phyloP scores from a whole-genome alignment of 1,140 invertebrate species.

The Dinothrombium tinctorium region DNA sequence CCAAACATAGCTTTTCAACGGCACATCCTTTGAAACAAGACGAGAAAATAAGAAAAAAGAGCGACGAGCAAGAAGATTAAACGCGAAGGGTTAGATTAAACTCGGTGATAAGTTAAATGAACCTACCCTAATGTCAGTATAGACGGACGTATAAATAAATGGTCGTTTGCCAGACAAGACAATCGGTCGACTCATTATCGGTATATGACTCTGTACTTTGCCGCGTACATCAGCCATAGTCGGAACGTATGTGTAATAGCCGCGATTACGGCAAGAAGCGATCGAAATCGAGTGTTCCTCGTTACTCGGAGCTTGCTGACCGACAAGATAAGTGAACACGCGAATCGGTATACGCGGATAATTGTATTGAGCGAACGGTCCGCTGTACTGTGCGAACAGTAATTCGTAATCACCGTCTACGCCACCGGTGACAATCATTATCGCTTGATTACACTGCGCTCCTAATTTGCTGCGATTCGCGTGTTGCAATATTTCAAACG shows the following conservation, averaged over 20 bases:
- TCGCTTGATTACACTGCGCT: constrained; percentile 81
- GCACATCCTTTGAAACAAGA: constrained; percentile 35
- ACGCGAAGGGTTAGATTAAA: background rate
- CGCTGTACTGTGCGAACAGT: too few species aligned
- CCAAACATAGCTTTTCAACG: constrained; percentile 70
- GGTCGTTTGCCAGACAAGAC: constrained; percentile 46
- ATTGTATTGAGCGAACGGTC: constrained; percentile 63
- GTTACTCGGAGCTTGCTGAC: constrained; percentile 72
- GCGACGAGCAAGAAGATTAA: background rate
- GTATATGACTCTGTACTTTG: constrained; percentile 63
- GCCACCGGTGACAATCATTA: constrained; percentile 95
- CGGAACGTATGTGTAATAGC: constrained; percentile 77
- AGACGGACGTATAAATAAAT: constrained; percentile 71
- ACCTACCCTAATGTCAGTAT: constrained; percentile 60
- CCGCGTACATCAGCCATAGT: constrained; percentile 71
- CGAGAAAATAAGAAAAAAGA: background rate
- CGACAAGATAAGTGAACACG: constrained; percentile 93
- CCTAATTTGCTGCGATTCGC: constrained; percentile 29
- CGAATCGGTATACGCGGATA: constrained; percentile 37
- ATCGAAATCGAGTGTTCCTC: constrained; percentile 35
- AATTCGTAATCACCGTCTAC: constrained; percentile 77
- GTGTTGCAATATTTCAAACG: constrained; percentile 55
- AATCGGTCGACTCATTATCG: constrained; percentile 62
- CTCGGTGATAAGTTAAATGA: background rate
- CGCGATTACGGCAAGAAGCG: constrained; percentile 23